A percentile compares a stretch with the other conserved stretches of the same genome.
Evolutionary conservation across 2,113 vertebrate species (phyloP).

Genomic region (Apeltes quadracus): DNA sequence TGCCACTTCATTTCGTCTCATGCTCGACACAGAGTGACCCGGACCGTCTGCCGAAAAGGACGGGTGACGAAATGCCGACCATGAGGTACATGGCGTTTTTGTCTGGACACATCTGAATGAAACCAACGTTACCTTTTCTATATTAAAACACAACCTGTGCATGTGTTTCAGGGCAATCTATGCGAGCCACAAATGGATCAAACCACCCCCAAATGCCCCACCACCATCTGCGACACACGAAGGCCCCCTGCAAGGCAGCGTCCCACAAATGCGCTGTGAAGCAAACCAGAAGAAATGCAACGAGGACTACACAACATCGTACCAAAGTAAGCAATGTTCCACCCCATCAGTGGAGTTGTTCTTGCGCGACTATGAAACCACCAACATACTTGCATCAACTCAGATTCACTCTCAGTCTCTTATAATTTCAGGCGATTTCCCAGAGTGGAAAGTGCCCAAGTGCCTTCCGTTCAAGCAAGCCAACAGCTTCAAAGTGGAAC

Average conservation of each 20-base stretch:
- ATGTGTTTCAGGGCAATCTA: slow-evolving; percentile 48
- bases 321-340: slow-evolving; percentile 52
- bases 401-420: background rate
- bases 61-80: background rate
- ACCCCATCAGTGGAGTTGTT: background rate
- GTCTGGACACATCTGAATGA: background rate
- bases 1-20: background rate
- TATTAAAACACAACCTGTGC: background rate
- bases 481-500: slow-evolving; percentile 40
- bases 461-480: slow-evolving; percentile 42
- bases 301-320: slow-evolving; percentile 31
- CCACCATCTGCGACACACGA: background rate
- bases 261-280: background rate
- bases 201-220: slow-evolving; percentile 14
- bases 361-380: background rate
- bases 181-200: background rate
- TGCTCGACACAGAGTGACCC: slow-evolving; percentile 6
- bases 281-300: background rate
- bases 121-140: no score
- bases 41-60: slow-evolving; percentile 15
- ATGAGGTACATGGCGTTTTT: slow-evolving; percentile 25
- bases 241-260: background rate
- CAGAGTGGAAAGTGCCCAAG: slow-evolving; percentile 65
- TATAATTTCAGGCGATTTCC: slow-evolving; percentile 80
- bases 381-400: background rate